phyloP scores from a whole-genome alignment of 2,113 vertebrate genomes.

The Aptenodytes forsteri region DNA sequence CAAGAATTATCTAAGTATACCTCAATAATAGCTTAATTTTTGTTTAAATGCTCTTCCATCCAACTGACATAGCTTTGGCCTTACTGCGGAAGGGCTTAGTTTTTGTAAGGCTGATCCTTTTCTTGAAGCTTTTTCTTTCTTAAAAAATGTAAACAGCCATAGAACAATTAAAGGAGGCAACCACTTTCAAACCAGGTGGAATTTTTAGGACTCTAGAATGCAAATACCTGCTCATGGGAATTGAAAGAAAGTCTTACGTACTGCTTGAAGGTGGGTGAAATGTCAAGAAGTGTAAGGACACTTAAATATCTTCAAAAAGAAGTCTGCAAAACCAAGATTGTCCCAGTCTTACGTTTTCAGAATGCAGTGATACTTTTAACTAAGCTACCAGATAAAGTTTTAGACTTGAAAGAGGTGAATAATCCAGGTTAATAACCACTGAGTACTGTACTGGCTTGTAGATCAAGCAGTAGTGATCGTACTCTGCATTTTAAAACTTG shows the following conservation, averaged over 20 bases:
- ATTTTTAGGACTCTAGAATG: background rate
- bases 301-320: background rate
- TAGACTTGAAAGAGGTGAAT: background rate
- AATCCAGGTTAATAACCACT: background rate
- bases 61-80: background rate
- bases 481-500: background rate
- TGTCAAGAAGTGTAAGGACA: background rate
- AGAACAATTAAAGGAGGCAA: background rate
- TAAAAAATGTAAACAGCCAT: background rate
- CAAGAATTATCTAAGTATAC: background rate
- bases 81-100: background rate
- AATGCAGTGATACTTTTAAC: background rate
- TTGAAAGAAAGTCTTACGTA: background rate
- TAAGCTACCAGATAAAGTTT: background rate
- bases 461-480: background rate
- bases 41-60: background rate
- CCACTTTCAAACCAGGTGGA: background rate
- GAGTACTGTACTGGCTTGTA: background rate
- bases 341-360: background rate
- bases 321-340: background rate
- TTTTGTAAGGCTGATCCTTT: background rate
- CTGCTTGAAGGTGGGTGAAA: background rate
- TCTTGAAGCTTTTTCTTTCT: background rate
- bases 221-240: background rate
- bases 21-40: background rate